These are phyloP conservation scores for Tetragnatha montana DNA, from an alignment of 2,888 invertebrate species.

Conservation along the genomic window DNA sequence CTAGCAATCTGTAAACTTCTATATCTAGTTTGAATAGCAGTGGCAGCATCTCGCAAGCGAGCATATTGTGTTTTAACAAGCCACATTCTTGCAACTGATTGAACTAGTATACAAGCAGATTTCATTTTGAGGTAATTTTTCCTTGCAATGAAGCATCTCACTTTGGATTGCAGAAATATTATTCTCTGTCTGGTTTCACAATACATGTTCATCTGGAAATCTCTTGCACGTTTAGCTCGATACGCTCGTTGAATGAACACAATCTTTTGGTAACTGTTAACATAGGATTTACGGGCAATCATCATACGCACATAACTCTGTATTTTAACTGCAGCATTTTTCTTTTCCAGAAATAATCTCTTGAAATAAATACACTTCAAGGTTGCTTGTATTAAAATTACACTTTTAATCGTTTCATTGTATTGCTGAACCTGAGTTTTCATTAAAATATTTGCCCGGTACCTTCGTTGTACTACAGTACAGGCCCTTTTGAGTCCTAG, in stretches of 20 bases:
- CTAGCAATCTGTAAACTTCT: background rate
- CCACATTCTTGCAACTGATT: conserved; percentile 19
- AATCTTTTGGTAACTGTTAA: background rate
- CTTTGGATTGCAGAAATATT: conserved; percentile 32
- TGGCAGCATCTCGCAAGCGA: background rate
- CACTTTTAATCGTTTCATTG: background rate
- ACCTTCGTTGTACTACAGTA: conserved; percentile 21
- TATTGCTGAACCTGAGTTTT: background rate
- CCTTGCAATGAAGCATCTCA: background rate
- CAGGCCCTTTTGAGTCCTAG: background rate
- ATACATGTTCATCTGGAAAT: background rate
- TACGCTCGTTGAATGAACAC: conserved; percentile 22
- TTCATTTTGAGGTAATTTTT: background rate
- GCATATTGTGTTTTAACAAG: background rate
- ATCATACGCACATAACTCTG: conserved; percentile 31
- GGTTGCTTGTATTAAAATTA: conserved; percentile 16
- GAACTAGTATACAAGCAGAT: conserved; percentile 24
- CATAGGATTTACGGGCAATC: background rate
- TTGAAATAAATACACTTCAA: background rate
- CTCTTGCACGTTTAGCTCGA: conserved; percentile 4
- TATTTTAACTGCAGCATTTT: conserved; percentile 13
- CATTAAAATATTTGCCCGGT: conserved; percentile 6
- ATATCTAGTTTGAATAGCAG: conserved; percentile 10
- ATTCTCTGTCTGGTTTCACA: background rate
- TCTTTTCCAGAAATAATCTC: conserved; percentile 12